Conservation (phyloP, 2,888 invertebrate species). For the Abrostola triplasia region DNA sequence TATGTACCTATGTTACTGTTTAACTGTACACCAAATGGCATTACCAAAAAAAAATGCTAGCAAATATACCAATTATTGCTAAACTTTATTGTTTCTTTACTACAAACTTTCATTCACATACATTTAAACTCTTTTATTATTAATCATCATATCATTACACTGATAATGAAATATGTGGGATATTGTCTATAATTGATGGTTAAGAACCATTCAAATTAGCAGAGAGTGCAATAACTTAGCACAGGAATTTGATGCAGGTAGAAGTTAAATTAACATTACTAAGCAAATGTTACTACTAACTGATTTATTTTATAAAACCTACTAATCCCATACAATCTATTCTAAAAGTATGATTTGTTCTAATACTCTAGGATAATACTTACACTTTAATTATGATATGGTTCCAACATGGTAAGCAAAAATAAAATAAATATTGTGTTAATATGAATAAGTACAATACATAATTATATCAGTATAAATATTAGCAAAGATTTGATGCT, state of each 20-base stretch:
- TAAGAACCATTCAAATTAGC: no score
- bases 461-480: slow-evolving; percentile 6
- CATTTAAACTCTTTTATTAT: no score
- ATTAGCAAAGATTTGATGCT: not conserved
- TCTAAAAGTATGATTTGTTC: not conserved
- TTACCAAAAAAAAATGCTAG: no score
- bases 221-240: not conserved
- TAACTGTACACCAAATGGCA: no score
- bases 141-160: no score
- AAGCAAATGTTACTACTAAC: not conserved
- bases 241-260: not conserved
- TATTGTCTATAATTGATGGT: no score
- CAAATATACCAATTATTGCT: no score
- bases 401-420: slow-evolving; percentile 40
- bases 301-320: not conserved
- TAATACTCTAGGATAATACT: slow-evolving; percentile 25
- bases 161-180: no score
- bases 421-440: slow-evolving; percentile 30
- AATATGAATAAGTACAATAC: slow-evolving; percentile 13
- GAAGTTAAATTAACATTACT: not conserved
- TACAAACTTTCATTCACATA: not conserved
- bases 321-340: not conserved
- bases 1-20: no score
- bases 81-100: not conserved
- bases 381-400: slow-evolving; percentile 26